Conservation (phyloP, 23 tunicate genomes). For the Ascidia mentula region DNA sequence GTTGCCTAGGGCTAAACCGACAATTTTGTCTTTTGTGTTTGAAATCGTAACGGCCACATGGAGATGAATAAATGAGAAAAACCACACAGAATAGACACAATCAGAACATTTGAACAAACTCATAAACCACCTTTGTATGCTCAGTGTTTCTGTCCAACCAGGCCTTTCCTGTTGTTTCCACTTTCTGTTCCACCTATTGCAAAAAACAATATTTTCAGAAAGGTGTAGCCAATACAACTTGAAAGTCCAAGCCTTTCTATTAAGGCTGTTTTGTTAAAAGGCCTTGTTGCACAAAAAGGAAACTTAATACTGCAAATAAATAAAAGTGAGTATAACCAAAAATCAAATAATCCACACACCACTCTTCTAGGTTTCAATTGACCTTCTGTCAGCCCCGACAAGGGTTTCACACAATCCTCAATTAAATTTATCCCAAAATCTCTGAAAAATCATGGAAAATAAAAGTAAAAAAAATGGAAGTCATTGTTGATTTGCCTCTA, state of each 20-base stretch:
- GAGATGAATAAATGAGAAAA: too few species aligned
- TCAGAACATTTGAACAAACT: too few species aligned
- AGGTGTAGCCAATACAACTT: too few species aligned
- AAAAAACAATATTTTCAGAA: background rate
- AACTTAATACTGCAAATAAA: too few species aligned
- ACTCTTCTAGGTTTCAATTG: conserved; percentile 55
- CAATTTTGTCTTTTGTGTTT: too few species aligned
- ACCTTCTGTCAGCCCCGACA: conserved; percentile 48
- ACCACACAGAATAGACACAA: too few species aligned
- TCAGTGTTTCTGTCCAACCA: conserved; percentile 56
- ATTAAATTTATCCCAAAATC: conserved; percentile 33
- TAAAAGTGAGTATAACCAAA: background rate
- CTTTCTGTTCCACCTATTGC: conserved; percentile 52
- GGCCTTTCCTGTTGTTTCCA: conserved; percentile 38
- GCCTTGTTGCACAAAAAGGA: too few species aligned
- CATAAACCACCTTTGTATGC: conserved; percentile 32
- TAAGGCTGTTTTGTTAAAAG: too few species aligned
- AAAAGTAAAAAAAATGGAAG: background rate
- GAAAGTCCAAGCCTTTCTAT: too few species aligned
- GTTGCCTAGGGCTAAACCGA: too few species aligned
- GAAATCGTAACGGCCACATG: too few species aligned
- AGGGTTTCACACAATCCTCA: conserved; percentile 49
- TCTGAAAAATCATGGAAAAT: conserved; percentile 17
- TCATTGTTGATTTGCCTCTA: background rate
- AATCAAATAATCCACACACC: conserved; percentile 19